These are phyloP conservation scores for Meloidogyne floridensis DNA, from an alignment of 1,140 invertebrate genomes.

Conservation along the genomic window DNA sequence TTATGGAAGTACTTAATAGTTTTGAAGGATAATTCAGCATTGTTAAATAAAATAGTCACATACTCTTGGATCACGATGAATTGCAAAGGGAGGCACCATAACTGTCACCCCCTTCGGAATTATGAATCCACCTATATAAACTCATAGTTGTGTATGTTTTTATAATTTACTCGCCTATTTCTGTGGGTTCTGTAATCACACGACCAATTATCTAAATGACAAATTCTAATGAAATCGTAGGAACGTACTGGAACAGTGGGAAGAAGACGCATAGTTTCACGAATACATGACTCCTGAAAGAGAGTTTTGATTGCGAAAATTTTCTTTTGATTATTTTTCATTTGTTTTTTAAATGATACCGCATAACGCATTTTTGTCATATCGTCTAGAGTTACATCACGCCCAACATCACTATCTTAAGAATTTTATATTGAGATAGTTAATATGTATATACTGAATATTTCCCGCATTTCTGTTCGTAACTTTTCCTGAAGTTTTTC, in stretches of 20 bases:
- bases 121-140: constrained; percentile 43
- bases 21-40: constrained; percentile 71
- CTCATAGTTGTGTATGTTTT: no score
- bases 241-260: constrained; percentile 73
- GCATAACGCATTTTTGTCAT: constrained; percentile 81
- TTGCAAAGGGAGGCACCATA: constrained; percentile 64
- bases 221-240: constrained; percentile 64
- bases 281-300: constrained; percentile 71
- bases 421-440: neutral
- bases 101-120: constrained; percentile 65
- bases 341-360: constrained; percentile 68
- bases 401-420: constrained; percentile 75
- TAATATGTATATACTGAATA: constrained; percentile 72
- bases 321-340: neutral
- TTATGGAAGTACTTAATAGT: constrained; percentile 77
- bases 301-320: no score
- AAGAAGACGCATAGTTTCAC: constrained; percentile 77
- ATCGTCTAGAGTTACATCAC: constrained; percentile 79
- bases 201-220: constrained; percentile 4
- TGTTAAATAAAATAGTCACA: constrained; percentile 70
- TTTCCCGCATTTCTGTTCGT: constrained; percentile 77
- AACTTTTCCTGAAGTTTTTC: constrained; percentile 74
- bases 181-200: constrained; percentile 19
- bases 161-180: constrained; percentile 1
- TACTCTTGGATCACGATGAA: constrained; percentile 68